Evolutionary conservation across 2,113 vertebrate genomes (phyloP).

Genomic region (Lophochroa leadbeateri): DNA sequence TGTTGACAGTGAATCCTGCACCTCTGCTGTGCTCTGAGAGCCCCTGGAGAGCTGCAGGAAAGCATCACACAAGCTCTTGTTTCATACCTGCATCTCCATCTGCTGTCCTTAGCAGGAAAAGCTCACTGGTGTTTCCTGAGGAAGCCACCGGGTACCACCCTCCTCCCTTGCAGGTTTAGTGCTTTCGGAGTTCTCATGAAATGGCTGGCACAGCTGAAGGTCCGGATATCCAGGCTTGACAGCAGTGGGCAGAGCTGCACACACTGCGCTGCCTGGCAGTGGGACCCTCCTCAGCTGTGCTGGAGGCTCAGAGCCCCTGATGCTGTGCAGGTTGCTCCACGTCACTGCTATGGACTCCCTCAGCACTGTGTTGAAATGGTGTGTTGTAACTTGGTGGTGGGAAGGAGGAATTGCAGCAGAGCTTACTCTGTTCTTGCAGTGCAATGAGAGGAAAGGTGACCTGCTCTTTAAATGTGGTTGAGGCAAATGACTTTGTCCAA

Average conservation of each 20-base stretch:
- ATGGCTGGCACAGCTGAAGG: accelerated
- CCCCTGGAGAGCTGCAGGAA: not conserved
- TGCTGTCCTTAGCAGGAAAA: not conserved
- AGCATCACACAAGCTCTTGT: not conserved
- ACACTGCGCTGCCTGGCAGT: not conserved
- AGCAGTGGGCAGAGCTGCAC: not conserved
- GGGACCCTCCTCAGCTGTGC: not conserved
- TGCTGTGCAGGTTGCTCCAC: not conserved
- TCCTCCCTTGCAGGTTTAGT: not conserved
- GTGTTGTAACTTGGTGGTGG: not conserved
- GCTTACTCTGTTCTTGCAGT: not conserved
- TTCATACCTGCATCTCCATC: not conserved
- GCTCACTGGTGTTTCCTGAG: not conserved
- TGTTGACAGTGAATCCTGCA: not conserved
- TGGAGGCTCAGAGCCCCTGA: not conserved
- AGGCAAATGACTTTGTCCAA: not conserved
- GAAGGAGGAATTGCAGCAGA: not conserved
- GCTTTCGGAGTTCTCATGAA: not conserved
- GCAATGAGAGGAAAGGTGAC: not conserved
- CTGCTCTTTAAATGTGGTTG: not conserved
- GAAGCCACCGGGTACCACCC: not conserved
- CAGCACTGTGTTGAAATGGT: not conserved
- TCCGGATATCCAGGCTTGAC: not conserved
- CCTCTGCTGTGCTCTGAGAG: not conserved
- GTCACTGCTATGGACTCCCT: not conserved